Base-by-base conservation (phyloP, 2,888 invertebrate genomes). In the Timema podura region DNA sequence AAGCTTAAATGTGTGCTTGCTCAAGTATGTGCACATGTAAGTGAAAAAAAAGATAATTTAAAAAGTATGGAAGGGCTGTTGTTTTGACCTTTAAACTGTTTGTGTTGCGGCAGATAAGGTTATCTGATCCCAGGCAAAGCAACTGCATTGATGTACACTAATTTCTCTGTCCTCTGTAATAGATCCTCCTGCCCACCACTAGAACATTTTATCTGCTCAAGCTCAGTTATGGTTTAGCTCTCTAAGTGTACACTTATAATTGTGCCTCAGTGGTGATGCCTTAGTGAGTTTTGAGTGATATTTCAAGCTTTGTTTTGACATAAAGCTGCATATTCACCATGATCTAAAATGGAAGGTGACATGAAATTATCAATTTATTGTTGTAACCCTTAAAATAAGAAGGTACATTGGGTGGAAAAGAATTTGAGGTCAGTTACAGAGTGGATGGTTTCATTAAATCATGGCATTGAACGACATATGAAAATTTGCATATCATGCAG, bases 401-500 rank as follows among this genome's bases (percentile, higher is more conserved):
- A 57, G 15, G 57, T 0, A 57, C 5, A 57, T 54, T 54, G 6
- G 54, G 3, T 54, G 54, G 16, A 54, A 54, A 57, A 7, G 8
- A 7, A 57, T 54, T 54, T 30, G 13, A 57, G 57, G 30, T 13
- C 7, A 6, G 57, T 57, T 57, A 5, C 10, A 7, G 57, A 57
- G 57, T n/a, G 30, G 15, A 57, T 10, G 57, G 57, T 57, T 57
- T 57, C 13, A 57, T 6, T 57, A 57, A 57, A n/a, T 57, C n/a
- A n/a, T 57, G 57, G n/a, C 3, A 57, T 57, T 57, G 57, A 57
- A 57, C 1, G 57, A 6, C 57, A 57, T 57, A 10, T n/a, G n/a
- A 57, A 57, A 57, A 13, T 54, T 54, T 54, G 54, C 54, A 54
- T 16, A 54, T 54, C 54, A 54, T 54, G 54, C 54, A 54, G 7